Evolutionary conservation across 1,140 invertebrate genomes (phyloP).

Genomic region (Habropoda laboriosa): DNA sequence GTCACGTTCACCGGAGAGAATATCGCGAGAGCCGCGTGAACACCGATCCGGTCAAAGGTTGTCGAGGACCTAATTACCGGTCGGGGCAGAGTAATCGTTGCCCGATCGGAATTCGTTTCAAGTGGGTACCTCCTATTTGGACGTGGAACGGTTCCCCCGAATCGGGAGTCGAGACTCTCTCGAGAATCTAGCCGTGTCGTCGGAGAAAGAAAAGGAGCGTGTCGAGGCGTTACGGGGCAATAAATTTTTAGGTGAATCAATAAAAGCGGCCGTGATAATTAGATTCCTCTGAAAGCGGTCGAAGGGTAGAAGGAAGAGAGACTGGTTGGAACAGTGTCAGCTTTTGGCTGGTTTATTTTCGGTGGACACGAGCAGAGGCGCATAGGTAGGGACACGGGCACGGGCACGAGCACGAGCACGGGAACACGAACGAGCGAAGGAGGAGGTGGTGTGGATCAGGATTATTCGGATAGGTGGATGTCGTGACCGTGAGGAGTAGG

Average conservation of each 20-base stretch:
- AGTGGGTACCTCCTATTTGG: no score
- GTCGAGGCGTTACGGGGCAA: neutral
- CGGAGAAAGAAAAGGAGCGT: neutral
- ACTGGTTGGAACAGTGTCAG: neutral
- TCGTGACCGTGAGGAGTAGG: constrained; percentile 34
- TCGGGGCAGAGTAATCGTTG: no score
- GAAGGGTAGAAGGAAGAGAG: neutral
- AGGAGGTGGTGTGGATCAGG: constrained; percentile 51
- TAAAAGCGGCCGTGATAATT: constrained; percentile 48
- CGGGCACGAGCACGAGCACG: neutral
- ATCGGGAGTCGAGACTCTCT: neutral
- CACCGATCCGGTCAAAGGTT: no score
- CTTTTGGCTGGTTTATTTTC: constrained; percentile 53
- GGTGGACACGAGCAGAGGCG: constrained; percentile 8
- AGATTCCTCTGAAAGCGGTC: constrained; percentile 16
- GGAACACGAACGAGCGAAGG: neutral
- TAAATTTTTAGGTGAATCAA: constrained; percentile 38
- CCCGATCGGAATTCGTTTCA: neutral
- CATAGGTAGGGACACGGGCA: neutral
- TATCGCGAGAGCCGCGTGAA: no score
- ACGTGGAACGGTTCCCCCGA: neutral
- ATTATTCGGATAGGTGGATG: constrained; percentile 51
- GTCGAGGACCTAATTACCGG: no score
- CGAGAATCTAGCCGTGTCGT: no score
- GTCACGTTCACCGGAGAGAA: no score